phyloP scores from a whole-genome alignment of 2,113 vertebrate species.

The Thalassoma bifasciatum region DNA sequence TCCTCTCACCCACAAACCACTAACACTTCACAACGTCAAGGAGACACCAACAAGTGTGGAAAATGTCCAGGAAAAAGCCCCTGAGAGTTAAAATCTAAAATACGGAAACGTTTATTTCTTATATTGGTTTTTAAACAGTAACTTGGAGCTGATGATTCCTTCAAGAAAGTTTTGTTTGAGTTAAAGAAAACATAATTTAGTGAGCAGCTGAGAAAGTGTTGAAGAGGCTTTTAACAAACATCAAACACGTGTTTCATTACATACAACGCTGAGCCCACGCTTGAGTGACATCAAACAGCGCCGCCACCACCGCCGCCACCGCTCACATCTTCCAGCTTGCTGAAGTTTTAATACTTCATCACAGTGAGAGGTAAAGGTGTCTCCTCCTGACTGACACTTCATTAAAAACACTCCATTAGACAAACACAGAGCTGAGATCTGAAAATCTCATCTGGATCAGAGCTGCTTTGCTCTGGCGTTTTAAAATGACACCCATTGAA shows the following conservation, averaged over 20 bases:
- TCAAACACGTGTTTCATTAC: not conserved
- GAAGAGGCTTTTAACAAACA: not conserved
- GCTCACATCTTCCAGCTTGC: not conserved
- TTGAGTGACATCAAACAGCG: conserved; percentile 2
- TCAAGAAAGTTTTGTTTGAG: not conserved
- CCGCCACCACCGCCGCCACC: not conserved
- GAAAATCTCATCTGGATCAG: not conserved
- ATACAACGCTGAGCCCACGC: not conserved
- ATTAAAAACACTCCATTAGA: not conserved
- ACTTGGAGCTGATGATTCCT: too few species aligned
- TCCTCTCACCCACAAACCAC: too few species aligned
- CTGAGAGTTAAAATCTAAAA: not conserved
- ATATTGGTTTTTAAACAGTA: too few species aligned
- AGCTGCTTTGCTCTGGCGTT: not conserved
- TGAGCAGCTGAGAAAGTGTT: not conserved
- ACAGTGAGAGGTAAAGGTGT: not conserved
- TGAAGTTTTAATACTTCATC: not conserved
- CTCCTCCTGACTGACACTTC: conserved; percentile 7
- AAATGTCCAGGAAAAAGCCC: too few species aligned
- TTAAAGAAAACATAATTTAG: not conserved
- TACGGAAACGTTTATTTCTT: too few species aligned
- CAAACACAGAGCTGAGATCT: not conserved
- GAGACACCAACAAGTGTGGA: too few species aligned
- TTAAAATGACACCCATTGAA: conserved; percentile 1
- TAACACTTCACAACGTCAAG: too few species aligned